Percentiles rank a stretch among this genome's conserved stretches.
Conservation (phyloP, 2,888 invertebrate species). For the Tenthredo scrophulariae region DNA sequence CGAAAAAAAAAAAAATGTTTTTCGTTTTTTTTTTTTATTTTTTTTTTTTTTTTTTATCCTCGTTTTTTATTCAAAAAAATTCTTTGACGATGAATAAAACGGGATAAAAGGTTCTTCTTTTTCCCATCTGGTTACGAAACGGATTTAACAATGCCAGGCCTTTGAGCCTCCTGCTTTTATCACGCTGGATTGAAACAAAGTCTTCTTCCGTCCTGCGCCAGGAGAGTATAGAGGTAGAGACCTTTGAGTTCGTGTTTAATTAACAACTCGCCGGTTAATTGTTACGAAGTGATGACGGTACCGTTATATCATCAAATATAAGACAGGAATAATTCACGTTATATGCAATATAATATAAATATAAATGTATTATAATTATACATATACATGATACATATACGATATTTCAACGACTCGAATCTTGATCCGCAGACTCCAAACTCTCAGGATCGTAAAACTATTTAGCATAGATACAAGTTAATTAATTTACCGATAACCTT, state of each 20-base stretch:
- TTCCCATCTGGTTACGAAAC: conserved; percentile 25
- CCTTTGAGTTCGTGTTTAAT: conserved; percentile 31
- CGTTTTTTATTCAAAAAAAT: neutral
- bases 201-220: neutral
- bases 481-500: neutral
- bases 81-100: conserved; percentile 1
- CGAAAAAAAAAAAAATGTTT: neutral
- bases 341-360: too few relatives aligned
- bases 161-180: neutral
- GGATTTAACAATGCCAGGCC: conserved; percentile 27
- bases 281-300: conserved; percentile 9
- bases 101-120: neutral
- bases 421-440: too few relatives aligned
- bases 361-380: neutral
- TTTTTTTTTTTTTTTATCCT: neutral
- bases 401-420: neutral
- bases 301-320: neutral
- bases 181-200: conserved; percentile 21
- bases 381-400: neutral
- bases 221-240: neutral
- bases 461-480: too few relatives aligned
- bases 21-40: neutral
- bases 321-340: neutral
- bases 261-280: conserved; percentile 16
- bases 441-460: too few relatives aligned